A percentile compares a stretch with the other conserved stretches of the same genome.
Evolutionary conservation across 2,888 invertebrate species (phyloP).

Genomic region (Lithophane leautieri): DNA sequence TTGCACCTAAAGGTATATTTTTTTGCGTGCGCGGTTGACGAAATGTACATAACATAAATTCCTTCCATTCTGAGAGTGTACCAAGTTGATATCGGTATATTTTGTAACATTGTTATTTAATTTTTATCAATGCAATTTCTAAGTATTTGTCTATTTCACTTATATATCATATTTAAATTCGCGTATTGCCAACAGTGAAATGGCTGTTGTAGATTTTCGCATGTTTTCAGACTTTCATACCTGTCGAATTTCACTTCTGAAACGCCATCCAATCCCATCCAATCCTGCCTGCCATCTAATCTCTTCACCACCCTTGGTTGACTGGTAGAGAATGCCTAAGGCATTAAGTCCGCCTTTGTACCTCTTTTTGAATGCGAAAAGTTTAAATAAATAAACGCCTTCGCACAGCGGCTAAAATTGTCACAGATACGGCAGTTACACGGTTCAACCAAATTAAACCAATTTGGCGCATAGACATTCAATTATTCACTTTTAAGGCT

Average conservation of each 20-base stretch:
- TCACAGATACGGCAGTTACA: neutral
- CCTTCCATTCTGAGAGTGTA: neutral
- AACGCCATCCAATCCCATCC: too few species aligned
- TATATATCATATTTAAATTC: neutral
- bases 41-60: neutral
- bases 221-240: neutral
- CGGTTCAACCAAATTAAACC: neutral
- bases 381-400: too few species aligned
- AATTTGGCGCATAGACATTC: neutral
- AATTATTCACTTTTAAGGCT: neutral
- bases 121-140: neutral
- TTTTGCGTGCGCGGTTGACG: constrained; percentile 3
- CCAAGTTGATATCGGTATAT: neutral
- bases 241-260: neutral
- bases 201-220: neutral
- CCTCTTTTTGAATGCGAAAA: too few species aligned
- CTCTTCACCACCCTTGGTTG: too few species aligned
- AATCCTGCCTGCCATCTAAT: too few species aligned
- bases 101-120: constrained; percentile 3
- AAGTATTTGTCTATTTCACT: neutral
- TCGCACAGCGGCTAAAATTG: neutral
- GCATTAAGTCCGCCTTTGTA: too few species aligned
- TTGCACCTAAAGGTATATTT: neutral
- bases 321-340: too few species aligned
- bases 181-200: neutral